Evolutionary conservation across 2,797 vertebrate species (phyloP).

Genomic region (Clarias platycephalus): DNA sequence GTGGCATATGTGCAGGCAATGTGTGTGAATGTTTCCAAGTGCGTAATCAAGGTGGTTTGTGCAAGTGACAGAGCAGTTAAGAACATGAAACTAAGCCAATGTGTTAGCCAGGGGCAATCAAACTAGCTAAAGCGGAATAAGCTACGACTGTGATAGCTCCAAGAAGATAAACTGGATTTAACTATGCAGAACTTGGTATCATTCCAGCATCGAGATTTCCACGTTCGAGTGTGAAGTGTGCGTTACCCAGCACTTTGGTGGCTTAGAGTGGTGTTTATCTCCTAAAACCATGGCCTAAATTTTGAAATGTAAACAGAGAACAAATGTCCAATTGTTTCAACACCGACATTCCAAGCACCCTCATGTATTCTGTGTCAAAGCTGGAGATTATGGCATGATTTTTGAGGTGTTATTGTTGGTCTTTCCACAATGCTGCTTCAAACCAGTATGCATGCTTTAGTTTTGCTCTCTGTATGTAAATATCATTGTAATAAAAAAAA

Average conservation of each 20-base stretch:
- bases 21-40: conserved; percentile 57
- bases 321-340: conserved; percentile 73
- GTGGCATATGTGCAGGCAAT: conserved; percentile 52
- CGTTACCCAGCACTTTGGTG: conserved; percentile 63
- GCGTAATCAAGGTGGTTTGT: conserved; percentile 67
- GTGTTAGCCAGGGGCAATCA: conserved; percentile 63
- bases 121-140: conserved; percentile 62
- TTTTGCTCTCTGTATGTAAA: conserved; percentile 63
- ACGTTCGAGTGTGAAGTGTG: conserved; percentile 68
- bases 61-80: conserved; percentile 63
- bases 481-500: conserved; percentile 62
- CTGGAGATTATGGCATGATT: conserved; percentile 73
- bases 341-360: conserved; percentile 65
- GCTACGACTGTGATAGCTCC: conserved; percentile 63
- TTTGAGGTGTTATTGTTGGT: conserved; percentile 70
- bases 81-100: conserved; percentile 64
- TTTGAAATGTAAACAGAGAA: conserved; percentile 67
- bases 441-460: conserved; percentile 70
- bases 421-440: conserved; percentile 66
- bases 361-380: conserved; percentile 69
- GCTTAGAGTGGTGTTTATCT: conserved; percentile 73
- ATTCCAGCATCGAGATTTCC: conserved; percentile 64
- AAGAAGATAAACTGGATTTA: conserved; percentile 70
- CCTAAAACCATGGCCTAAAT: conserved; percentile 72
- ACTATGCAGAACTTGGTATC: conserved; percentile 54